These are phyloP conservation scores for Cosmia pyralina DNA, from an alignment of 2,888 invertebrate genomes.

Conservation along the genomic window DNA sequence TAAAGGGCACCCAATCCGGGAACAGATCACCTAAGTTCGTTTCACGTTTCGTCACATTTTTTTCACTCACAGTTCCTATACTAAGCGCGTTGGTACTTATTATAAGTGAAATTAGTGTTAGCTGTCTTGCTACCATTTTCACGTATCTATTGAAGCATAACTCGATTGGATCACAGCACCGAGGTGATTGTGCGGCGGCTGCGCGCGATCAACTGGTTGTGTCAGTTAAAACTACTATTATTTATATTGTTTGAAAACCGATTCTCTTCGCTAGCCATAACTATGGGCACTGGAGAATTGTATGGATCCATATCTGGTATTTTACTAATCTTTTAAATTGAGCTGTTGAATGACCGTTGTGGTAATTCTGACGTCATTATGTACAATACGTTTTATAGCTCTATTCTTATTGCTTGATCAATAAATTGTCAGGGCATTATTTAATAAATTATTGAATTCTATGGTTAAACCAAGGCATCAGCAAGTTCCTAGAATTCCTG, in stretches of 20 bases:
- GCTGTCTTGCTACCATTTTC: slow-evolving; percentile 66
- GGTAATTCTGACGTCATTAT: slow-evolving; percentile 8
- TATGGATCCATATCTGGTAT: slow-evolving; percentile 70
- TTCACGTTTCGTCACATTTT: slow-evolving; percentile 80
- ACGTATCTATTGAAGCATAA: slow-evolving; percentile 61
- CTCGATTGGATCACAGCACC: slow-evolving; percentile 61
- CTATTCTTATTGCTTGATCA: neutral
- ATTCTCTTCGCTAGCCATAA: slow-evolving; percentile 78
- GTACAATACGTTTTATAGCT: neutral
- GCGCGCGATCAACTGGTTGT: slow-evolving; percentile 82
- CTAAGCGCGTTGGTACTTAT: slow-evolving; percentile 73
- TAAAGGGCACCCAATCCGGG: slow-evolving; percentile 88
- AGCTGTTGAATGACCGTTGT: slow-evolving; percentile 33
- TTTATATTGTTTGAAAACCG: slow-evolving; percentile 89
- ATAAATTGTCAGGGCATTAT: neutral
- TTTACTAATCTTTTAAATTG: neutral
- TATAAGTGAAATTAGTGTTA: slow-evolving; percentile 65
- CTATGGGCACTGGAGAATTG: slow-evolving; percentile 70
- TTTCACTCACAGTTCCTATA: slow-evolving; percentile 78
- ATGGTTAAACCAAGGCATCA: neutral
- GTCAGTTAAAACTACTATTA: slow-evolving; percentile 82
- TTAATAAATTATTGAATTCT: too few relatives aligned
- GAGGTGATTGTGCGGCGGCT: slow-evolving; percentile 73
- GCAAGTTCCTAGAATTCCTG: neutral
- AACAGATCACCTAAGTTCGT: slow-evolving; percentile 75